phyloP scores from a whole-genome alignment of 2,113 vertebrate genomes.

The Dryoscopus gambensis region DNA sequence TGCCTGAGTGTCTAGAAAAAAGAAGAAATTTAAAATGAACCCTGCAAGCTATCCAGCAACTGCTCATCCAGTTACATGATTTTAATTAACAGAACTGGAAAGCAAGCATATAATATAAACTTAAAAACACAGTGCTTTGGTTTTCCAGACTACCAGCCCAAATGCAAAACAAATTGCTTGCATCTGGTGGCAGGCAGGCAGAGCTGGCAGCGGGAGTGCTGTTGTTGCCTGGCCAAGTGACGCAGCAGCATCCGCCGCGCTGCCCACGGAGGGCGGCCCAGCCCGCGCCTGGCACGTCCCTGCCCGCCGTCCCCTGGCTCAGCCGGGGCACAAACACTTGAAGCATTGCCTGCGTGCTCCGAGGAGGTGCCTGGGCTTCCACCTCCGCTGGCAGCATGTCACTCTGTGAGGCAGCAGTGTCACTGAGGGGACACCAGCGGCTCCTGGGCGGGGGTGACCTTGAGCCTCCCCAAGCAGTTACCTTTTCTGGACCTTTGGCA shows the following conservation, averaged over 20 bases:
- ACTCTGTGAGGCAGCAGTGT: background rate
- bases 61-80: background rate
- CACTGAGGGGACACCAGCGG: background rate
- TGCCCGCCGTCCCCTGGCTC: background rate
- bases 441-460: slow-evolving; percentile 5
- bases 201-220: background rate
- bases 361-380: background rate
- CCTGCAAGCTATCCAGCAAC: background rate
- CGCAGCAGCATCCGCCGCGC: background rate
- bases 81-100: slow-evolving; percentile 45
- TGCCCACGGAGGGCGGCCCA: background rate
- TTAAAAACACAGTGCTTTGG: background rate
- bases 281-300: background rate
- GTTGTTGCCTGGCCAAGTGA: background rate
- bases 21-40: background rate
- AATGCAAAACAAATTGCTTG: background rate
- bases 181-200: background rate
- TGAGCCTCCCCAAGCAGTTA: slow-evolving; percentile 17
- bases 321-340: background rate
- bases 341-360: background rate
- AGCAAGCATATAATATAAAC: slow-evolving; percentile 12
- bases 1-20: background rate
- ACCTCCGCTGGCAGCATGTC: fast-evolving
- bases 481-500: slow-evolving; percentile 60
- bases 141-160: background rate